Percentiles rank a stretch among this genome's conserved stretches.
Evolutionary conservation across 2,888 invertebrate genomes (phyloP).

Genomic region (Lutraria lutraria): DNA sequence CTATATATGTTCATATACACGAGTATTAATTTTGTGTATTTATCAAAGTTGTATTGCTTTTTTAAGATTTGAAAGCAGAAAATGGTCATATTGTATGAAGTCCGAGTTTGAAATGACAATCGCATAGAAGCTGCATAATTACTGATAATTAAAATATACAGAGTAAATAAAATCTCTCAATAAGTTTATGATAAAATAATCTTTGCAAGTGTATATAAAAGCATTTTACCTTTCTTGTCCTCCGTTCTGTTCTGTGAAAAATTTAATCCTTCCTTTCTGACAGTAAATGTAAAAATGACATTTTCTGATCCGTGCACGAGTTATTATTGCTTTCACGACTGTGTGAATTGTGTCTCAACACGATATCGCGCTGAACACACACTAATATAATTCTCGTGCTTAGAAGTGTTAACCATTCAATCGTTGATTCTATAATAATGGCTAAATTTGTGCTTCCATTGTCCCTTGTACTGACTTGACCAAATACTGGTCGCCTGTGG

Average conservation of each 20-base stretch:
- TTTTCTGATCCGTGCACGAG: conserved; percentile 41
- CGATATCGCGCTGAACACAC: no score
- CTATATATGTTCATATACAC: no score
- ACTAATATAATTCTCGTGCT: not conserved
- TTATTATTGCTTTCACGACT: conserved; percentile 30
- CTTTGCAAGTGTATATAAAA: not conserved
- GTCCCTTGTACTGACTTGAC: not conserved
- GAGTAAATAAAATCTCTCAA: not conserved
- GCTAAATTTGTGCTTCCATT: not conserved
- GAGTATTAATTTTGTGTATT: no score
- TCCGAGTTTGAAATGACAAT: no score
- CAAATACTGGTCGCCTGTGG: not conserved
- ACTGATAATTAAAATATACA: no score
- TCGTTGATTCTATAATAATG: not conserved
- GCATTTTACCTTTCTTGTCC: not conserved
- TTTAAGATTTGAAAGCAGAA: no score
- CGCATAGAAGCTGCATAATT: no score
- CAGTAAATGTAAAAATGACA: conserved; percentile 31
- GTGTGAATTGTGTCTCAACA: conserved; percentile 5
- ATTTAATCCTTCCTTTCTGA: not conserved
- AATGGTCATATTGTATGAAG: no score
- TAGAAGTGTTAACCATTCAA: not conserved
- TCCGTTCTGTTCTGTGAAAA: not conserved
- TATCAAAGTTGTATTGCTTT: no score
- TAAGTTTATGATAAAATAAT: not conserved